Evolutionary conservation across 2,888 invertebrate genomes (phyloP), one percentile per base, ranked within the genome.

Genomic region (Sceliomorpha sp.): DNA sequence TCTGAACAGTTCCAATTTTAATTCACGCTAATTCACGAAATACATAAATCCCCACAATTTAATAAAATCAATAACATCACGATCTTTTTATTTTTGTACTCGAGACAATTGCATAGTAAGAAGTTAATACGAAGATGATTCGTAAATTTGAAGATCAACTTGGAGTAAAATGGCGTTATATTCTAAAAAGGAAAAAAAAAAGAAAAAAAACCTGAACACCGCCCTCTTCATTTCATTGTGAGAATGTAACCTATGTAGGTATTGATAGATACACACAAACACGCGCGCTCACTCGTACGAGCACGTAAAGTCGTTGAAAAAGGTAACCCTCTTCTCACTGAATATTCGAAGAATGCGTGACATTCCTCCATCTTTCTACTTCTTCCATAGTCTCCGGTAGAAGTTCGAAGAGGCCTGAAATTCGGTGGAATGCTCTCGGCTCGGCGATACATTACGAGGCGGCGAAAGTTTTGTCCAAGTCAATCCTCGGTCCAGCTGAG

Each of bases 401-500:
- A 62, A 55, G 39, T 39, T 53, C 26, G 15, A 9, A 13, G 44
- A 40, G 68, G 66, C 72, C 68, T 66, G 73, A 82, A 82, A 82
- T 81, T 81, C 77, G 75, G 31, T 42, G 70, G 77, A 80, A 81
- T 82, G 77, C 78, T 81, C 76, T 77, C 79, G 74, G 63, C 70
- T 77, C 66, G 76, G 72, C 78, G 78, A 82, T 83, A 79, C 72
- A 76, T 82, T 79, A 79, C 73, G 62, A 63, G 70, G 64, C 70
- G 26, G 81, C 47, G 64, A 79, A 85, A 81, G 78, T 85, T 81
- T 85, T 77, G 86, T 81, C 84, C 82, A 37, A 50, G 66, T 59
- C 64, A 69, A 47, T 71, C 73, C 68, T 64, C 67, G 72, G 63
- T 66, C 67, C 71, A 55, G 75, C 73, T 73, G 53, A 66, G 72